Conservation (phyloP, 92 coral and sea anemone species). For the Hydrozoanthus gracilis region DNA sequence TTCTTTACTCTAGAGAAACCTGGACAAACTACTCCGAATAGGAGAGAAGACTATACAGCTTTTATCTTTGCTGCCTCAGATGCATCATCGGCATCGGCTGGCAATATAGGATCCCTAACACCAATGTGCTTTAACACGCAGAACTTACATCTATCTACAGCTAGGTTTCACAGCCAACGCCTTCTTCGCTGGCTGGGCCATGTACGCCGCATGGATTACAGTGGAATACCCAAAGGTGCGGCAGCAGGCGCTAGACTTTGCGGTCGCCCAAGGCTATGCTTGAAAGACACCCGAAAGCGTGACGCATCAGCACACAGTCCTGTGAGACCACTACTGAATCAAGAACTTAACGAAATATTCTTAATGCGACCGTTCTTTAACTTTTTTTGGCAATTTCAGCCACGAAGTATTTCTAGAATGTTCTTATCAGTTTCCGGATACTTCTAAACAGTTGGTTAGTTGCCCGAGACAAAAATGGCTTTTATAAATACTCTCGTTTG, state of each 20-base stretch:
- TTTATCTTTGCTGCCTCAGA: too few relatives aligned
- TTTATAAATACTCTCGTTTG: too few relatives aligned
- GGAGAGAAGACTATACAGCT: not conserved
- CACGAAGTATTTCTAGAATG: too few relatives aligned
- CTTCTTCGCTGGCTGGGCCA: slow-evolving; percentile 11
- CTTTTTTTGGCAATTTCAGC: too few relatives aligned
- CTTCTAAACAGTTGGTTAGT: too few relatives aligned
- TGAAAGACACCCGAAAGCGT: not conserved
- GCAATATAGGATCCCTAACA: not conserved
- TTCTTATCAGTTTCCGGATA: too few relatives aligned
- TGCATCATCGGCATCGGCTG: too few relatives aligned
- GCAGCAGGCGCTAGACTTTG: not conserved
- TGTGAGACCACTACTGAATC: not conserved
- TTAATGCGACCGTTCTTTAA: too few relatives aligned
- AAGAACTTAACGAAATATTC: not conserved
- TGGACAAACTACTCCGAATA: not conserved
- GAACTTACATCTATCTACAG: not conserved
- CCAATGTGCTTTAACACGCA: not conserved
- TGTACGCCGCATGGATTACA: not conserved
- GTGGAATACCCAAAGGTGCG: not conserved
- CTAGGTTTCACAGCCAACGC: slow-evolving; percentile 13
- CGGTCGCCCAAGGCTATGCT: slow-evolving; percentile 2
- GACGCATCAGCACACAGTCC: not conserved
- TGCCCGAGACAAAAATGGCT: too few relatives aligned
- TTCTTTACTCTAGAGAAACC: not conserved